Evolutionary conservation across 2,113 vertebrate genomes (phyloP).

Genomic region (Urocitellus parryii): DNA sequence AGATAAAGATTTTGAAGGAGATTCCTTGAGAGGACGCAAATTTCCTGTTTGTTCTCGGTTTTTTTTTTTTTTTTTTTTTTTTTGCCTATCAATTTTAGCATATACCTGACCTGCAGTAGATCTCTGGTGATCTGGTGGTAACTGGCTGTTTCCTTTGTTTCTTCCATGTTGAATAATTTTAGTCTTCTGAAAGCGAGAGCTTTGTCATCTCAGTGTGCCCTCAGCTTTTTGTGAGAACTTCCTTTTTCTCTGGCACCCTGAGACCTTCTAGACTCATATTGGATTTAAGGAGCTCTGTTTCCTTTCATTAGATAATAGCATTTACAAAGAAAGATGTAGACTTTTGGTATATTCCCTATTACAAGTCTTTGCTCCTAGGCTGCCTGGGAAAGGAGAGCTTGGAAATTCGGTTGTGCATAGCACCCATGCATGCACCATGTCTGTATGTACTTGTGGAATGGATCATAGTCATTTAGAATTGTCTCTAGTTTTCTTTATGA

Average conservation of each 20-base stretch:
- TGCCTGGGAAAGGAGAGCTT: not conserved
- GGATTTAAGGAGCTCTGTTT: not conserved
- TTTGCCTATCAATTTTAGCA: not conserved
- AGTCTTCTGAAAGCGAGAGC: not conserved
- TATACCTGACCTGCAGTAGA: not conserved
- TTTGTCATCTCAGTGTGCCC: not conserved
- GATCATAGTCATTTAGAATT: not conserved
- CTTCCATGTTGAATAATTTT: not conserved
- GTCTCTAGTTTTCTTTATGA: not conserved
- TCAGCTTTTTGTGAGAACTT: not conserved
- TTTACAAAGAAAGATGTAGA: constrained; percentile 7
- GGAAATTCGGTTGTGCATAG: not conserved
- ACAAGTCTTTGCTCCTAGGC: not conserved
- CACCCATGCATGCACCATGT: not conserved
- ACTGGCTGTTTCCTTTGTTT: constrained; percentile 10
- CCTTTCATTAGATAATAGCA: not conserved
- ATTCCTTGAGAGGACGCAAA: not conserved
- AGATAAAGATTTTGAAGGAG: not conserved
- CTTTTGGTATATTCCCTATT: not conserved
- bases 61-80: not conserved
- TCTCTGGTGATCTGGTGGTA: not conserved
- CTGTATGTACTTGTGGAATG: not conserved
- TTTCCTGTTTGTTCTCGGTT: not conserved
- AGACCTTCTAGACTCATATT: not conserved
- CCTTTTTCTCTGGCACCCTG: not conserved